Evolutionary conservation across 2,113 vertebrate genomes (phyloP).

Genomic region (Excalfactoria chinensis): DNA sequence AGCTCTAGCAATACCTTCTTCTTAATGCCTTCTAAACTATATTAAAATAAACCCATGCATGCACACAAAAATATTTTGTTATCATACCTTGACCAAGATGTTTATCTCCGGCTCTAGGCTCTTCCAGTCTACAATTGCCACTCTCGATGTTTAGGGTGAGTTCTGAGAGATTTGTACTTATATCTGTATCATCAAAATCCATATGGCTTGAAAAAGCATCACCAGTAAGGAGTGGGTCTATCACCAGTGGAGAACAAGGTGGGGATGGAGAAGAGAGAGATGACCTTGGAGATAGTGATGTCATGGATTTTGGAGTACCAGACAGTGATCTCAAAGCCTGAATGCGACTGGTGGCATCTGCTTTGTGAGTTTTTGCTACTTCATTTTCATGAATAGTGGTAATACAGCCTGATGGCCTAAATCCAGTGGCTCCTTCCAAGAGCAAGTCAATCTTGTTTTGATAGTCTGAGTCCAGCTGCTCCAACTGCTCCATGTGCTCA

Average conservation of each 20-base stretch:
- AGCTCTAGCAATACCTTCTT: neutral
- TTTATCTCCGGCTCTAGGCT: constrained; percentile 69
- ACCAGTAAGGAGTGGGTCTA: constrained; percentile 84
- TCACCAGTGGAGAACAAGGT: constrained; percentile 91
- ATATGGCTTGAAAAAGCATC: constrained; percentile 83
- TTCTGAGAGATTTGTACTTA: constrained; percentile 81
- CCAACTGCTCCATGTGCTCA: constrained; percentile 88
- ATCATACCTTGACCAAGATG: constrained; percentile 77
- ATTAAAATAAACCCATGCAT: constrained; percentile 20
- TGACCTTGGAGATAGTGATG: constrained; percentile 91
- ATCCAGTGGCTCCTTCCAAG: constrained; percentile 84
- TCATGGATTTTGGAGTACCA: constrained; percentile 92
- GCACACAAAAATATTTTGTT: neutral
- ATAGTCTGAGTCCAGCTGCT: constrained; percentile 88
- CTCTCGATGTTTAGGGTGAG: constrained; percentile 75
- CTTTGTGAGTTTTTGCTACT: constrained; percentile 81
- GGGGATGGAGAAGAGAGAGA: constrained; percentile 95
- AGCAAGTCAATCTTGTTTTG: constrained; percentile 93
- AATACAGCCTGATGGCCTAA: constrained; percentile 91
- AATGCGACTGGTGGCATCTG: constrained; percentile 70
- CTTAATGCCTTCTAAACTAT: neutral
- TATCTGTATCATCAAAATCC: constrained; percentile 83
- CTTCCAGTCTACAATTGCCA: constrained; percentile 75
- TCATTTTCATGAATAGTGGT: constrained; percentile 96
- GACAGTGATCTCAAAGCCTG: constrained; percentile 85